Conservation (phyloP, 1,140 invertebrate species). For the Pissodes strobi region DNA sequence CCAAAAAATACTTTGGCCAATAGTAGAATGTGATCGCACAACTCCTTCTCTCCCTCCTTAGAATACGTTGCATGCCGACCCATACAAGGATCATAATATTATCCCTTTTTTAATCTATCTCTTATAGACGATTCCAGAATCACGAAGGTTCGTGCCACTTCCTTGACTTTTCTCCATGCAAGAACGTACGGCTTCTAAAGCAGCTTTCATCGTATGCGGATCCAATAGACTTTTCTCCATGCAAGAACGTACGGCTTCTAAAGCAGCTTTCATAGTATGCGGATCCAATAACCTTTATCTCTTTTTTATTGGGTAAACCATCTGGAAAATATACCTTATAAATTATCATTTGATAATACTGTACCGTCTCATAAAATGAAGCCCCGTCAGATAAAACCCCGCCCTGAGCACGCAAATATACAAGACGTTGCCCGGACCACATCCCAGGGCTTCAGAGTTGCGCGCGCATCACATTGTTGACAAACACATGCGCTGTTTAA, state of each 20-base stretch:
- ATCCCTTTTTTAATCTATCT: background rate
- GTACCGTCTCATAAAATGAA: too few relatives aligned
- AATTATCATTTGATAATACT: too few relatives aligned
- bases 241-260: background rate
- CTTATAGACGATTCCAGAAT: background rate
- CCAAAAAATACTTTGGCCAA: constrained; percentile 4
- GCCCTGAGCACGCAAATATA: too few relatives aligned
- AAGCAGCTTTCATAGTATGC: background rate
- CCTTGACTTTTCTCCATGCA: background rate
- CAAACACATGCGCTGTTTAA: too few relatives aligned
- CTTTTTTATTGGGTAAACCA: background rate
- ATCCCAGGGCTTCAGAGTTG: too few relatives aligned
- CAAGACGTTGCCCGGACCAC: too few relatives aligned
- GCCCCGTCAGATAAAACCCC: too few relatives aligned
- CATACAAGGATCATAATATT: background rate
- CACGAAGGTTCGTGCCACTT: background rate
- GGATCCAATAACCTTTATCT: background rate
- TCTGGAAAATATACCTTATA: too few relatives aligned
- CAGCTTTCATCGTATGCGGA: too few relatives aligned
- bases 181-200: background rate
- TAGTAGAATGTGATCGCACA: background rate
- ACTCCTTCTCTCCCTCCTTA: too few relatives aligned
- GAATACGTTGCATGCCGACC: too few relatives aligned
- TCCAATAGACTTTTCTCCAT: constrained; percentile 1
- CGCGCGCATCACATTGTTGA: too few relatives aligned